Evolutionary conservation across 64 coral and sea anemone genomes (phyloP).

Genomic region (Platygyra sinensis): DNA sequence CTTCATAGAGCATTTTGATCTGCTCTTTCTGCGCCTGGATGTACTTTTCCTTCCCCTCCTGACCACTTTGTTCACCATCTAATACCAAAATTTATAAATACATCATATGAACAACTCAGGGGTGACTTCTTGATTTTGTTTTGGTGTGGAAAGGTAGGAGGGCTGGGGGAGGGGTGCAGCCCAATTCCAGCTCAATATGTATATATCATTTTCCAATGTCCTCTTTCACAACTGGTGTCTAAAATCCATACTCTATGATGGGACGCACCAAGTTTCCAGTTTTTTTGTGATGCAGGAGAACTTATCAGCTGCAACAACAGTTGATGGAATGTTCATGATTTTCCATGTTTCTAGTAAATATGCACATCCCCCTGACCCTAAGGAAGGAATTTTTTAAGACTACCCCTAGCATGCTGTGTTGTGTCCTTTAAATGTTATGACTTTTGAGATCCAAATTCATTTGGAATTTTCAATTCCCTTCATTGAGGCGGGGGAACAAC

Average conservation of each 20-base stretch:
- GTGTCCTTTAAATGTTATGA: background rate
- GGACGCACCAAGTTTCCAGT: too few relatives aligned
- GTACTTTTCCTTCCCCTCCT: conserved; percentile 15
- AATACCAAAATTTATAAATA: conserved; percentile 16
- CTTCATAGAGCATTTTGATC: conserved; percentile 34
- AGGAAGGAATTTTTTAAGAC: conserved; percentile 5
- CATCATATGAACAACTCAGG: background rate
- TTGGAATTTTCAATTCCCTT: too few relatives aligned
- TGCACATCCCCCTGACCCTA: background rate
- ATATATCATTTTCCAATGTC: background rate
- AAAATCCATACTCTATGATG: too few relatives aligned
- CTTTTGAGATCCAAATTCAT: too few relatives aligned
- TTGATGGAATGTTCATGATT: background rate
- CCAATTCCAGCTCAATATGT: too few relatives aligned
- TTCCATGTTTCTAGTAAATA: background rate
- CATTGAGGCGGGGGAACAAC: too few relatives aligned
- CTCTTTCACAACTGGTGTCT: too few relatives aligned
- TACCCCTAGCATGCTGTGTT: background rate
- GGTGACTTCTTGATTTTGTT: too few relatives aligned
- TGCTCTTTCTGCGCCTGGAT: conserved; percentile 28
- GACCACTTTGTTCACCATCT: background rate
- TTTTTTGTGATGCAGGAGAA: too few relatives aligned
- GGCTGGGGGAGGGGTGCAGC: background rate
- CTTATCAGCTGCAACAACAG: too few relatives aligned
- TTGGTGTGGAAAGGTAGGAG: background rate